Conservation (phyloP, 2,888 invertebrate species). For the Shargacucullia verbasci region DNA sequence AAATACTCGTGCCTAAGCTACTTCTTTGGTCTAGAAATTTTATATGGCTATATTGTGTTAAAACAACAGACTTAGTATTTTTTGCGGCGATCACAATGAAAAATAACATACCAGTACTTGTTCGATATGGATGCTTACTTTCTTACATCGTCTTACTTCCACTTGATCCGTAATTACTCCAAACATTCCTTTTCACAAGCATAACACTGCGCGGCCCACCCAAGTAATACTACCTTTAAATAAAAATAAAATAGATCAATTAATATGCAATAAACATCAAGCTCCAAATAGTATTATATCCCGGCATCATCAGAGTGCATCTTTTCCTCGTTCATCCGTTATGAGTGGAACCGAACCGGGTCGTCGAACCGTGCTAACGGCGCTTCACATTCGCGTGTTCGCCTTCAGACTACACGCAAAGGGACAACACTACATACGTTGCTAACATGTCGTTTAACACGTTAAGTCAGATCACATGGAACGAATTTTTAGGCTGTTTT, state of each 20-base stretch:
- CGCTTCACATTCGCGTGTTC: slow-evolving; percentile 59
- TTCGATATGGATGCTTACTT: slow-evolving; percentile 17
- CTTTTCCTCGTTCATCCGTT: slow-evolving; percentile 41
- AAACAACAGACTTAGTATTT: not conserved
- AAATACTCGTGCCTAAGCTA: not conserved
- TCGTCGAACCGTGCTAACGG: slow-evolving; percentile 63
- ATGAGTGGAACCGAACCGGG: slow-evolving; percentile 53
- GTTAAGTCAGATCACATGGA: slow-evolving; percentile 8
- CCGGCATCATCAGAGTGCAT: slow-evolving; percentile 37
- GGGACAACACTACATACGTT: slow-evolving; percentile 41
- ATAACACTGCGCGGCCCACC: too few species aligned
- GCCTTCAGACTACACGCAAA: slow-evolving; percentile 43
- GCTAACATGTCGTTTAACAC: slow-evolving; percentile 15
- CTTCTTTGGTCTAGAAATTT: slow-evolving; percentile 3
- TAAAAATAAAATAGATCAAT: slow-evolving; percentile 15
- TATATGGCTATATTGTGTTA: not conserved
- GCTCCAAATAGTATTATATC: slow-evolving; percentile 12
- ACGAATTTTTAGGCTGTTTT: slow-evolving; percentile 10
- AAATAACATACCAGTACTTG: slow-evolving; percentile 8
- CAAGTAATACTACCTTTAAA: too few species aligned
- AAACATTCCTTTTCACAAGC: slow-evolving; percentile 8
- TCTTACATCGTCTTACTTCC: slow-evolving; percentile 12
- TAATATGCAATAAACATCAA: slow-evolving; percentile 1
- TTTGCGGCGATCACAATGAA: not conserved
- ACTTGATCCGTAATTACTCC: slow-evolving; percentile 17